Evolutionary conservation across 2,888 invertebrate genomes (phyloP).

Genomic region (Drosophila borborema): DNA sequence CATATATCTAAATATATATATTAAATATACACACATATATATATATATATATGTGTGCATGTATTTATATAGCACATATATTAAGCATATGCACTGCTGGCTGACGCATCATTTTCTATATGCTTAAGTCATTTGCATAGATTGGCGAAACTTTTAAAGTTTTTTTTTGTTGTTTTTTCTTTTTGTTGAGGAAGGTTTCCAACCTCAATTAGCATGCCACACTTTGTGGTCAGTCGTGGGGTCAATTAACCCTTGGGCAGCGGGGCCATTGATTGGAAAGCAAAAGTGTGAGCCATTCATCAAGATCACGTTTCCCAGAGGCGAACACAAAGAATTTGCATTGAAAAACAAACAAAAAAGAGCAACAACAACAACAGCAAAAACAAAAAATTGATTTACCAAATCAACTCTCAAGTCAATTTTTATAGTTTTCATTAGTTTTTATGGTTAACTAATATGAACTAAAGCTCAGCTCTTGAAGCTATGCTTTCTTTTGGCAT

Average conservation of each 20-base stretch:
- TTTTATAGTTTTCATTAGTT: constrained; percentile 4
- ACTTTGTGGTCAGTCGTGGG: constrained; percentile 62
- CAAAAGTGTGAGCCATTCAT: constrained; percentile 69
- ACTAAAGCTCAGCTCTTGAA: not conserved
- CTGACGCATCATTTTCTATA: constrained; percentile 49
- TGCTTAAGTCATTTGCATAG: constrained; percentile 44
- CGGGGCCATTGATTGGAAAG: constrained; percentile 63
- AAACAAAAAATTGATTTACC: constrained; percentile 13
- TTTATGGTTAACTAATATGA: not conserved
- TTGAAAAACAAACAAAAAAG: not conserved
- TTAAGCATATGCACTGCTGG: constrained; percentile 38
- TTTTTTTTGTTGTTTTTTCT: not conserved
- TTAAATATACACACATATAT: not conserved
- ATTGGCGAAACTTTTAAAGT: constrained; percentile 39
- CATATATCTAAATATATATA: not conserved
- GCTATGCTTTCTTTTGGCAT: not conserved
- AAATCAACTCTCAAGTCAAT: not conserved
- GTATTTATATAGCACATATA: constrained; percentile 3
- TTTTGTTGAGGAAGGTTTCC: constrained; percentile 47
- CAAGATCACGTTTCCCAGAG: constrained; percentile 42
- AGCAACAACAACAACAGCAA: not conserved
- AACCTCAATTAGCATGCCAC: constrained; percentile 66
- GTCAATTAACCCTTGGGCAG: constrained; percentile 63
- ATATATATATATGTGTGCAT: not conserved
- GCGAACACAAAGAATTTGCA: constrained; percentile 13